Evolutionary conservation across 2,888 invertebrate species (phyloP), one percentile per base, ranked within the genome.

Genomic region (Cyclophora albipunctata): DNA sequence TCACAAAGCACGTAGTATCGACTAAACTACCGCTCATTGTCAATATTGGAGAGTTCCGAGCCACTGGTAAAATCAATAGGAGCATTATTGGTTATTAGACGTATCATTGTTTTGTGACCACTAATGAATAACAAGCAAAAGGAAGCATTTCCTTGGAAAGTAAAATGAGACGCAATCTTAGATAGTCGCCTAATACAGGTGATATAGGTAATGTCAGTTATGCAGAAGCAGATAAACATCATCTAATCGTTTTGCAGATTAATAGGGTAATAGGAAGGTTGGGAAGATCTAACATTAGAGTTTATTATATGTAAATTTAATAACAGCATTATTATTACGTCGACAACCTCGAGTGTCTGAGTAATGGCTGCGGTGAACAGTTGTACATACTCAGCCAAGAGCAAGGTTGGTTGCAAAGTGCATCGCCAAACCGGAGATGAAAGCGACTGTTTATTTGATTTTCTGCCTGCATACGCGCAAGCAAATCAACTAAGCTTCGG

Each of bases 21-120:
- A 81, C 87, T 84, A 85, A 87, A 86, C 86, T 85, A 84, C 85
- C 83, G 82, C 84, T 85, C 82, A 85, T 85, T 85, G 86, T 86
- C 85, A 85, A 86, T 86, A 87, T 84, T 81, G 78, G 77, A 80
- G 82, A 73, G 75, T 73, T 79, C 76, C 71, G 70, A 80, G 76
- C 79, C 78, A 78, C 73, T 78, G 77, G 75, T 73, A 81, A 78
- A 84, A 85, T 84, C 85, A 84, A 84, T 84, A 84, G 68, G 77
- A 63, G 71, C 73, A 80, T 82, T 84, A 84, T 79, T 73, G 70
- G 71, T 73, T 79, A 81, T 81, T 76, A 77, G 69, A 76, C 72
- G 72, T 72, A 78, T 75, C 74, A 81, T 78, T 76, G 72, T 78
- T 77, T 73, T 71, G 67, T 63, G 58, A 34, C 7, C 64, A 53